A percentile compares a stretch with the other conserved stretches of the same genome.
Conservation (phyloP, 1,140 invertebrate species). For the Plectrocnemia conspersa region DNA sequence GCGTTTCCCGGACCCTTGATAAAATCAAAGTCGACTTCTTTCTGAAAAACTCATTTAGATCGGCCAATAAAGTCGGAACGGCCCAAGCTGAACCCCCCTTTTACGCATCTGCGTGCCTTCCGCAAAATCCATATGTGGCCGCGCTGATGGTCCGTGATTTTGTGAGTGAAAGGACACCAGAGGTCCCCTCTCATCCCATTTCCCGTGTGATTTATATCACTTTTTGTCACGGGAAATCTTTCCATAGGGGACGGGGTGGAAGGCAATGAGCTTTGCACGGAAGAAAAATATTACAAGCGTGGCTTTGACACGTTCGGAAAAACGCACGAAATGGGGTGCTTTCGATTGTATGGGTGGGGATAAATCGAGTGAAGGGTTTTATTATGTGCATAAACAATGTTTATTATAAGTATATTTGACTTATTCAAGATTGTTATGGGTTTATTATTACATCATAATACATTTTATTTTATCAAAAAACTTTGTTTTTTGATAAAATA, state of each 20-base stretch:
- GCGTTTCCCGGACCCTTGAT: too few relatives aligned
- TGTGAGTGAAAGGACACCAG: constrained; percentile 5
- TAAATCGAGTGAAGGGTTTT: background rate
- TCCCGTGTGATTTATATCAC: constrained; percentile 16
- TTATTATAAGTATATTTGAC: too few relatives aligned
- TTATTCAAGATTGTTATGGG: too few relatives aligned
- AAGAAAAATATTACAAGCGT: background rate
- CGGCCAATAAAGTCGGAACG: constrained; percentile 18
- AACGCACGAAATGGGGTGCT: background rate
- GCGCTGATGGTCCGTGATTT: background rate
- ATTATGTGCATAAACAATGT: too few relatives aligned
- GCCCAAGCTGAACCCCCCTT: constrained; percentile 14
- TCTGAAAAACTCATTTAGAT: constrained; percentile 21
- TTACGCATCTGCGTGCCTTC: constrained; percentile 17
- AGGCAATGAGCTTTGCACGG: background rate
- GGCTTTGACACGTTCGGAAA: background rate
- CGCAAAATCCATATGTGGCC: constrained; percentile 9
- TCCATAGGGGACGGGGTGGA: background rate
- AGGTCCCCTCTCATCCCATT: constrained; percentile 2
- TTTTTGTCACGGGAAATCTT: constrained; percentile 9
- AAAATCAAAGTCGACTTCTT: too few relatives aligned
- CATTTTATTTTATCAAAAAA: too few relatives aligned
- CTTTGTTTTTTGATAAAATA: too few relatives aligned
- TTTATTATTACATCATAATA: too few relatives aligned
- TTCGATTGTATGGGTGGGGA: background rate